Evolutionary conservation across 2,888 invertebrate genomes (phyloP).

Genomic region (Thereva unica): DNA sequence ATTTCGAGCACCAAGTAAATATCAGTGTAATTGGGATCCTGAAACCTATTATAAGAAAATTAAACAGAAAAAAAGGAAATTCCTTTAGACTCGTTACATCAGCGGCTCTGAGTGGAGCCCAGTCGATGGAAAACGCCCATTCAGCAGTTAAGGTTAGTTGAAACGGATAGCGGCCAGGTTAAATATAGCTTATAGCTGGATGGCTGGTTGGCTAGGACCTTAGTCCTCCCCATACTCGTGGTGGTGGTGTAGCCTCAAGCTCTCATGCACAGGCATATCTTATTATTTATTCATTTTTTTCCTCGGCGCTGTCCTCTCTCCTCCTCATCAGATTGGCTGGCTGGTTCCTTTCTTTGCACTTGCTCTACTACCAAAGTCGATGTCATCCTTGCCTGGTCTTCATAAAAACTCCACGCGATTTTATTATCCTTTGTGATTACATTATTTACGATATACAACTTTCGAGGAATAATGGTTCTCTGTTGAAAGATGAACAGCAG

Average conservation of each 20-base stretch:
- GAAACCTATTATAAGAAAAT: constrained; percentile 30
- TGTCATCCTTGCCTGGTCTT: constrained; percentile 9
- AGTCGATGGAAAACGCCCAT: too few relatives aligned
- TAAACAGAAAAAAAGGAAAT: constrained; percentile 11
- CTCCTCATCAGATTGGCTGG: constrained; percentile 3
- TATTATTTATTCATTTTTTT: constrained; percentile 24
- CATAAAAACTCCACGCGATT: constrained; percentile 14
- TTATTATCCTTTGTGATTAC: constrained; percentile 24
- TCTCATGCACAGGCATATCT: constrained; percentile 19
- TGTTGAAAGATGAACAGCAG: too few relatives aligned
- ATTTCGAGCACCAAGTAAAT: constrained; percentile 18
- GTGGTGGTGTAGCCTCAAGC: too few relatives aligned
- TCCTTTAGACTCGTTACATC: too few relatives aligned
- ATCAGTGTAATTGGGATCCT: constrained; percentile 24
- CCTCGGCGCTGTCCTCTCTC: neutral
- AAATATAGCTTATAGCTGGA: neutral
- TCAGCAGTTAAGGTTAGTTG: constrained; percentile 9
- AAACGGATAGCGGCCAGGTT: constrained; percentile 6
- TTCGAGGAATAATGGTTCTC: too few relatives aligned
- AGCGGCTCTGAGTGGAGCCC: too few relatives aligned
- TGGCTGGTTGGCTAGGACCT: neutral
- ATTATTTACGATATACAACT: constrained; percentile 14
- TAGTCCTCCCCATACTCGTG: too few relatives aligned
- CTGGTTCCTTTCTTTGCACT: neutral
- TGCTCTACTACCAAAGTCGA: neutral